Conservation (phyloP, 2,113 vertebrate genomes). For the Cranoglanis bouderius region DNA sequence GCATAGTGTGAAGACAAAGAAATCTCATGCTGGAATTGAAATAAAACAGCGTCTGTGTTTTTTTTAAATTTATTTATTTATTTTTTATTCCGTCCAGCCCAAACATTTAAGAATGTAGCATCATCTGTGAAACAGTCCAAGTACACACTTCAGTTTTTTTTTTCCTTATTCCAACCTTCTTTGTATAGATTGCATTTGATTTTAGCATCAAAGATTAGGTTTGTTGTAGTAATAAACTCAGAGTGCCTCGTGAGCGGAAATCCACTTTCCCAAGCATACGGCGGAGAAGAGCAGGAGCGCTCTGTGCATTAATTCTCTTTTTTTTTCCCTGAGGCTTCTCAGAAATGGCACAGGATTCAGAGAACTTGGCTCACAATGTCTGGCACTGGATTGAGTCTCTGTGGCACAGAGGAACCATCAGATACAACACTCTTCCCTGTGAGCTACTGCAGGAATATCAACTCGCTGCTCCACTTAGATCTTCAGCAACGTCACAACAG, state of each 20-base stretch:
- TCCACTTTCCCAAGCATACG: slow-evolving; percentile 16
- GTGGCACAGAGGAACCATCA: background rate
- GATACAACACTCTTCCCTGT: background rate
- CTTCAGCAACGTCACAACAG: slow-evolving; percentile 61
- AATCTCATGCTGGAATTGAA: background rate
- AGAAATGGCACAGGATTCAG: slow-evolving; percentile 50
- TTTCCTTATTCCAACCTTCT: background rate
- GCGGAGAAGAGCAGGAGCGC: slow-evolving; percentile 38
- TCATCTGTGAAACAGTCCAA: background rate
- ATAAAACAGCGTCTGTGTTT: background rate
- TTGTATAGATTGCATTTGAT: background rate
- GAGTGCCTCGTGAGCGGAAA: slow-evolving; percentile 6
- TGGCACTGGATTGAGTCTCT: slow-evolving; percentile 45
- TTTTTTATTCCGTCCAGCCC: background rate
- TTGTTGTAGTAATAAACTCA: background rate
- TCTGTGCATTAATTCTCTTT: slow-evolving; percentile 31
- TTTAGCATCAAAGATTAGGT: background rate
- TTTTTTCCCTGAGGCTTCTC: slow-evolving; percentile 55
- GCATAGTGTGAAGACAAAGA: background rate
- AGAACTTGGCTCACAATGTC: slow-evolving; percentile 62
- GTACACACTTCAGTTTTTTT: background rate
- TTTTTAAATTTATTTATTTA: too few relatives aligned
- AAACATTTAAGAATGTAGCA: background rate
- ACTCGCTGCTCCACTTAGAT: slow-evolving; percentile 69
- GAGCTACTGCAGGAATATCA: slow-evolving; percentile 46